Base-by-base conservation (phyloP, 2,888 invertebrate species). In the Drosophila mayaguana region DNA sequence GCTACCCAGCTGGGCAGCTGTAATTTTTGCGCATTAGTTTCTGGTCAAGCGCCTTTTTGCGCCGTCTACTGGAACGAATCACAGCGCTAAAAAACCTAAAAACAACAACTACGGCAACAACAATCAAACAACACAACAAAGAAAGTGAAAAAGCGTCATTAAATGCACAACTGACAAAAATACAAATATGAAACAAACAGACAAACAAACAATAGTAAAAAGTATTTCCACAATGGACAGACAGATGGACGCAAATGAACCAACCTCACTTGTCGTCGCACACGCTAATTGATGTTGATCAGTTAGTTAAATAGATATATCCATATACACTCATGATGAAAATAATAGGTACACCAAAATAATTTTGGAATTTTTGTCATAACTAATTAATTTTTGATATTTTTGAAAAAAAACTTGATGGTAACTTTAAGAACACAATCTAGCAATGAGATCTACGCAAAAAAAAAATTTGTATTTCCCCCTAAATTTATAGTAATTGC, bases 41-140 rank as follows among this genome's bases (percentile, higher is more conserved):
- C 88, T 81, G 90, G 89, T 90, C 88, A 90, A 90, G 90, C 80
- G 84, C 88, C 70, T 86, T 89, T 87, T 90, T 80, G 81, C 79
- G 83, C 83, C 80, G 57, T 85, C 82, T 78, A 81, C 63, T 81
- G 88, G 80, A 88, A 88, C 87, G 66, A 75, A 77, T 78, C 63
- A 66, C 53, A 59, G 56, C 65, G 9, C 16, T 22, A 67, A 59
- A 38, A 38, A 54, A 12, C n/a, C n/a, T n/a, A n/a, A 28, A n/a
- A 20, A n/a, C 11, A 22, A 38, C n/a, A 22, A n/a, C 16, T 14
- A 8, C 16, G 9, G 8, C 5, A 14, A 9, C 12, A 54, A 11
- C 7, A 1, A 11, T 11, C 9, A 28, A 28, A 12, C 16, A 53
- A 12, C 40, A 45, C 66, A 74, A 75, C 72, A 80, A 77, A 71